Percentiles rank a stretch among this genome's conserved stretches.
phyloP scores from a whole-genome alignment of 2,113 vertebrate genomes.

The Abramis brama region DNA sequence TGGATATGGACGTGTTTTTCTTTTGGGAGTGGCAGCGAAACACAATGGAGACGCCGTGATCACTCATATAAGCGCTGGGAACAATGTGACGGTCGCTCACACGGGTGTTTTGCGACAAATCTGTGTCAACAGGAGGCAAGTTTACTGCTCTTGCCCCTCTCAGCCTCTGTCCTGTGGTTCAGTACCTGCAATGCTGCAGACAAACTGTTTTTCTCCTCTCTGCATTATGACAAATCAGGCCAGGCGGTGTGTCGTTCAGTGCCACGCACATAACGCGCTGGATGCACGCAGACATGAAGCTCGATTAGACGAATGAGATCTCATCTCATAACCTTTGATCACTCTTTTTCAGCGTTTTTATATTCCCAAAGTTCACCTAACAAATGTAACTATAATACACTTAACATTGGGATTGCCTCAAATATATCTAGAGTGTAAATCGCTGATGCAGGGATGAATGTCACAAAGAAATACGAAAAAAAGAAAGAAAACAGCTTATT shows the following conservation, averaged over 20 bases:
- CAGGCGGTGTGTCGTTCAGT: constrained; percentile 23
- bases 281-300: neutral
- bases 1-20: constrained; percentile 22
- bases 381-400: neutral
- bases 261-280: constrained; percentile 26
- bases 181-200: constrained; percentile 59
- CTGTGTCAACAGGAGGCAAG: constrained; percentile 35
- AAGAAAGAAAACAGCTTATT: neutral
- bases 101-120: constrained; percentile 11
- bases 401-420: neutral
- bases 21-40: constrained; percentile 41
- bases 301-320: neutral
- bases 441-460: neutral
- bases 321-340: neutral
- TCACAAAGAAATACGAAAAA: neutral
- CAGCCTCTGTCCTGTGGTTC: constrained; percentile 34
- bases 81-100: neutral
- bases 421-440: neutral
- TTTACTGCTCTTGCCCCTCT: constrained; percentile 34
- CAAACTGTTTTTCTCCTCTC: constrained; percentile 52
- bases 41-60: constrained; percentile 16
- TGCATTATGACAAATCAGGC: constrained; percentile 62
- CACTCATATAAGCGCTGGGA: constrained; percentile 4
- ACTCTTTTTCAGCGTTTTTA: neutral
- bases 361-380: neutral